Evolutionary conservation across 2,888 invertebrate species (phyloP), one percentile per base, ranked within the genome.

Genomic region (Crossocerus cetratus): DNA sequence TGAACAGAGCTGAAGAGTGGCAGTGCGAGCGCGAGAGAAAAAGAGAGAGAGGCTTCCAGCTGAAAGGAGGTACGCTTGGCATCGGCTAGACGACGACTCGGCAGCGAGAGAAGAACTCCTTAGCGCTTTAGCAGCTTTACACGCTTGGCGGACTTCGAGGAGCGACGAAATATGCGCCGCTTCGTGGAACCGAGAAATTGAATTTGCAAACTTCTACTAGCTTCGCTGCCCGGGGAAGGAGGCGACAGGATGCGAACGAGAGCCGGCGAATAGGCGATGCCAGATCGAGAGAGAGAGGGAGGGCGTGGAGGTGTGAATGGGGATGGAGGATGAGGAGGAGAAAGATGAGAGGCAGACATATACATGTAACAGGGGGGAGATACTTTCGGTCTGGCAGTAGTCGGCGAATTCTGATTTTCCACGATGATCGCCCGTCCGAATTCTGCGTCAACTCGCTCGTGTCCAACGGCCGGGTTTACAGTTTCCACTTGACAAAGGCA

Each of bases 141-240:
- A 80, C 80, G 77, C 77, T 77, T 64, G 74, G 81, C 64, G 80
- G 74, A 73, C 58, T 75, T 66, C 61, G 67, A 64, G 69, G 57
- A 66, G 74, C 77, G 77, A 57, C 73, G 77, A 77, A 80, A 81
- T 81, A 81, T 81, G 82, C 77, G 74, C 65, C 68, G 77, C 71
- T 72, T 77, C 81, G 75, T 64, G 80, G 77, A 81, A 80, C 77
- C 77, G 82, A 80, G 80, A 81, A 81, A 81, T 81, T 81, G 82
- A 81, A 81, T 81, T 82, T 80, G 72, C 82, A 68, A 81, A 81
- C 67, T 80, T 81, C 72, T 49, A 53, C 65, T 65, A 42, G 69
- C 56, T 64, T 53, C 59, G 56, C 56, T 32, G 62, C 55, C 58
- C 21, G 22, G 16, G 18, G 16, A 20, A 2, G 57, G 59, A 53